Conservation (phyloP, 2,113 vertebrate species). For the Astur gentilis region DNA sequence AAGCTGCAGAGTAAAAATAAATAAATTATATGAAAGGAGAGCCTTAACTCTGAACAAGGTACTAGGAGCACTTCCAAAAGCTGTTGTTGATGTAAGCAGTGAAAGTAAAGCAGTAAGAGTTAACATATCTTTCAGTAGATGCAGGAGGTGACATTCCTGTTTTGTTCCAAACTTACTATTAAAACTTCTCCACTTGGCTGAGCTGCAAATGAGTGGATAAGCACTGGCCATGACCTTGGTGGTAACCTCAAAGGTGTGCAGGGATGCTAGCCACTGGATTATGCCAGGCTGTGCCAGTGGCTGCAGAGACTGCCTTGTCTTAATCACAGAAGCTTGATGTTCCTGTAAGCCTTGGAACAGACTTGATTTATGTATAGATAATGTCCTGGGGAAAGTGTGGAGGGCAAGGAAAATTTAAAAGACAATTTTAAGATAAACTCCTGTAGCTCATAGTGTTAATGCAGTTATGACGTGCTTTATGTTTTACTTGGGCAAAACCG, state of each 20-base stretch:
- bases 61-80: neutral
- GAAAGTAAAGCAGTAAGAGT: neutral
- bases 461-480: neutral
- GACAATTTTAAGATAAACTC: neutral
- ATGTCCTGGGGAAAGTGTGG: neutral
- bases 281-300: neutral
- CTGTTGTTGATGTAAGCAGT: neutral
- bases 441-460: neutral
- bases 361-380: neutral
- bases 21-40: neutral
- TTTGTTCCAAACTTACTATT: neutral
- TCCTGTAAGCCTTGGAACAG: neutral
- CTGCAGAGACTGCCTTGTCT: neutral
- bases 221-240: accelerated
- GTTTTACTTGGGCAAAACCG: neutral
- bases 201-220: neutral
- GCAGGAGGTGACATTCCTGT: neutral
- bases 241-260: neutral
- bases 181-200: neutral
- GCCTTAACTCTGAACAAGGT: neutral
- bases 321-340: neutral
- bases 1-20: neutral
- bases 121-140: neutral
- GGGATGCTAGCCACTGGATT: neutral
- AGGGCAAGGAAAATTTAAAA: neutral